Evolutionary conservation across 2,888 invertebrate species (phyloP).

Genomic region (Leucoptera coffeella): DNA sequence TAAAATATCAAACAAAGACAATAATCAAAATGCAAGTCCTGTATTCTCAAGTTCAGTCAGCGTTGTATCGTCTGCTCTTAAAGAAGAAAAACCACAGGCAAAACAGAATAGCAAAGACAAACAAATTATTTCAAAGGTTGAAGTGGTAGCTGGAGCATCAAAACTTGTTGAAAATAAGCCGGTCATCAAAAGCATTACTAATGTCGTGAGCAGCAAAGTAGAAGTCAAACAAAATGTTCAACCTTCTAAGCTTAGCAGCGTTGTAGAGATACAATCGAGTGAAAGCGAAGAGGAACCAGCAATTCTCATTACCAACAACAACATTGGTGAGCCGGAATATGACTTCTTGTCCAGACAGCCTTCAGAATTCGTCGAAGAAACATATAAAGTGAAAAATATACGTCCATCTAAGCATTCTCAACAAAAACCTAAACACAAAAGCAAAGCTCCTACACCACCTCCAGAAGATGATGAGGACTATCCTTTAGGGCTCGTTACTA

Average conservation of each 20-base stretch:
- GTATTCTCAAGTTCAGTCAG: slow-evolving; percentile 31
- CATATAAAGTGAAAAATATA: slow-evolving; percentile 75
- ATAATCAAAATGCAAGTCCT: slow-evolving; percentile 28
- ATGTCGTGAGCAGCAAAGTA: slow-evolving; percentile 36
- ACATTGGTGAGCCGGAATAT: slow-evolving; percentile 75
- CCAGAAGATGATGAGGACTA: slow-evolving; percentile 57
- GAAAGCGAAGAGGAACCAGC: slow-evolving; percentile 50
- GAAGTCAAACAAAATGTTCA: slow-evolving; percentile 31
- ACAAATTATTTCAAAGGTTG: slow-evolving; percentile 45
- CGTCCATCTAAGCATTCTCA: slow-evolving; percentile 58
- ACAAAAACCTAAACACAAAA: slow-evolving; percentile 35
- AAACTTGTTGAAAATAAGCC: slow-evolving; percentile 28
- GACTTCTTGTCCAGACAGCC: slow-evolving; percentile 81
- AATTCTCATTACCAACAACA: slow-evolving; percentile 60
- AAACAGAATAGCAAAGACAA: slow-evolving; percentile 43
- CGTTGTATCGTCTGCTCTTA: slow-evolving; percentile 28
- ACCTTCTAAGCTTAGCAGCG: slow-evolving; percentile 38
- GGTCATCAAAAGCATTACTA: slow-evolving; percentile 27
- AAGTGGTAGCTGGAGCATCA: slow-evolving; percentile 49
- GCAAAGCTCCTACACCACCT: slow-evolving; percentile 34
- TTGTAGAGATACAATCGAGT: slow-evolving; percentile 48
- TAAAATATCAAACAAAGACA: slow-evolving; percentile 26
- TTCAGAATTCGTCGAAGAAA: slow-evolving; percentile 78
- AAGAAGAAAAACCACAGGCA: slow-evolving; percentile 33
- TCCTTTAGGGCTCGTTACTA: slow-evolving; percentile 76